phyloP scores from a whole-genome alignment of 2,113 vertebrate genomes.

The Xerus inauris region DNA sequence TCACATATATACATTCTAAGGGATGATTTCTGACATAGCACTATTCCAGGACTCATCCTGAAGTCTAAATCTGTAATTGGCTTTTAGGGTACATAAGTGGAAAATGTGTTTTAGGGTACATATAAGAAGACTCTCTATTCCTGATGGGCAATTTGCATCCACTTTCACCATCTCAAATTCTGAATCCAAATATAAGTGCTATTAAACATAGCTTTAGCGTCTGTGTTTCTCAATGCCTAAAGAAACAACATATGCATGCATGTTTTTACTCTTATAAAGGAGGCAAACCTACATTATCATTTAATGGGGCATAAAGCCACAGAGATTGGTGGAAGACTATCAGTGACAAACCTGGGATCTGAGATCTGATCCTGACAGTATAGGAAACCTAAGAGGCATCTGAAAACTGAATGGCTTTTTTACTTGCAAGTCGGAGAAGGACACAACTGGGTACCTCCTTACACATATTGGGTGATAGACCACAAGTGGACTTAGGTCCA shows the following conservation, averaged over 20 bases:
- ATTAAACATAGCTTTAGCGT: not conserved
- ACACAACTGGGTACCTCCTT: not conserved
- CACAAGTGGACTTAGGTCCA: not conserved
- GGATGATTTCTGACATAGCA: not conserved
- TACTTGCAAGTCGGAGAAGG: not conserved
- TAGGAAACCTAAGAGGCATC: not conserved
- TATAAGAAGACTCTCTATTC: not conserved
- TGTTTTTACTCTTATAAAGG: not conserved
- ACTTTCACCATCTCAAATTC: slow-evolving; percentile 1
- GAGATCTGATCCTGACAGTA: not conserved
- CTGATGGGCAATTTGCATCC: not conserved
- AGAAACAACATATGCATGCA: not conserved
- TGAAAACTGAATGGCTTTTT: not conserved
- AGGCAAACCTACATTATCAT: not conserved
- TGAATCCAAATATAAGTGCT: not conserved
- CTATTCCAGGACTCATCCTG: not conserved
- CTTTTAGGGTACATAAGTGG: not conserved
- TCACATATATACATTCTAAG: not conserved
- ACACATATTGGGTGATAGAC: not conserved
- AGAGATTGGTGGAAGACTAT: not conserved
- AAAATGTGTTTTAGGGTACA: not conserved
- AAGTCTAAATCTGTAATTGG: not conserved
- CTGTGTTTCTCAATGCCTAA: not conserved
- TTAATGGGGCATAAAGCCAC: not conserved
- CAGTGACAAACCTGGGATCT: not conserved